phyloP scores from a whole-genome alignment of 2,113 vertebrate genomes.

The Craseonycteris thonglongyai region DNA sequence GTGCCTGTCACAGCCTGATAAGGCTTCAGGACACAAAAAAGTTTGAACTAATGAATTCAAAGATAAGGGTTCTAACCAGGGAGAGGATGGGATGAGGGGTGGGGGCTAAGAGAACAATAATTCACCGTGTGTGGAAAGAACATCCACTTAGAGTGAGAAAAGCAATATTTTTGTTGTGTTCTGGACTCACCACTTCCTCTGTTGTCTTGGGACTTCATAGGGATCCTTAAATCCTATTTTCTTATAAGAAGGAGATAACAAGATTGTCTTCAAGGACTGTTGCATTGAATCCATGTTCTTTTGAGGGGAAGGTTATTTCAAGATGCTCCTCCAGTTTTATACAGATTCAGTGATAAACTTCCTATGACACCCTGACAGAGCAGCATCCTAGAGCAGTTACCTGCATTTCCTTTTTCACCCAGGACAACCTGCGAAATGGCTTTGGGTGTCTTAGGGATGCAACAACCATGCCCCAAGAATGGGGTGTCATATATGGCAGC shows the following conservation, averaged over 20 bases:
- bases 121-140: neutral
- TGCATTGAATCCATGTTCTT: neutral
- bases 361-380: neutral
- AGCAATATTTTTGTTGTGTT: neutral
- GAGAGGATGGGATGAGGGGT: neutral
- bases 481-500: accelerated
- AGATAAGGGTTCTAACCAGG: conserved; percentile 68
- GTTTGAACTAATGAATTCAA: conserved; percentile 68
- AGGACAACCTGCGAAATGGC: neutral
- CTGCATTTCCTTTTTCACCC: neutral
- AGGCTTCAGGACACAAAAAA: conserved; percentile 54
- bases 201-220: neutral
- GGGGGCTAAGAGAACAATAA: neutral
- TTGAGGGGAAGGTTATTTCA: neutral
- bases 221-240: neutral
- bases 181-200: neutral
- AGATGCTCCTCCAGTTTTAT: neutral
- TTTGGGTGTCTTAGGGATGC: neutral
- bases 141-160: neutral
- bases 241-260: neutral
- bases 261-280: neutral
- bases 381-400: neutral
- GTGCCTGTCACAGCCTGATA: conserved; percentile 77
- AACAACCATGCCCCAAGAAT: neutral
- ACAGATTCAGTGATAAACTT: neutral